phyloP scores from a whole-genome alignment of 2,888 invertebrate species.

The Tetranychus piercei region DNA sequence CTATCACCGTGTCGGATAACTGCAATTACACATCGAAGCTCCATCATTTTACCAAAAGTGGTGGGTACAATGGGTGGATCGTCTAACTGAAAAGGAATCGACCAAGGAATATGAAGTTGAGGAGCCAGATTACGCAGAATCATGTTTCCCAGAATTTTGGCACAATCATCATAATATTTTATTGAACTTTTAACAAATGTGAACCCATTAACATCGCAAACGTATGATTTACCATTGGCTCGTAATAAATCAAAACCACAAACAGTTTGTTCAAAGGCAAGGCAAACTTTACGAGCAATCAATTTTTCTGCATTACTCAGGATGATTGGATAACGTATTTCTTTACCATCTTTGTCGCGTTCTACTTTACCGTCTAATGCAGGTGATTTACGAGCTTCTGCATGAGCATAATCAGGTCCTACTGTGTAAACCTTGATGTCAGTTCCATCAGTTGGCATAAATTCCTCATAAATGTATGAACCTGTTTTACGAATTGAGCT shows the following conservation, averaged over 20 bases:
- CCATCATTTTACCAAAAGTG: slow-evolving; percentile 94
- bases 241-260: slow-evolving; percentile 93
- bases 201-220: slow-evolving; percentile 99
- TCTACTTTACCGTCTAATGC: slow-evolving; percentile 97
- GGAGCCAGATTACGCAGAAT: slow-evolving; percentile 83
- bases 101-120: slow-evolving; percentile 89
- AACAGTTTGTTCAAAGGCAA: slow-evolving; percentile 92
- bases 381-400: slow-evolving; percentile 94
- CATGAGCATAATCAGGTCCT: slow-evolving; percentile 97
- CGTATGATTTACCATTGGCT: slow-evolving; percentile 95
- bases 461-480: slow-evolving; percentile 98
- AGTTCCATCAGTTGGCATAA: slow-evolving; percentile 97
- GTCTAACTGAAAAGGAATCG: slow-evolving; percentile 85
- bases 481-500: slow-evolving; percentile 88
- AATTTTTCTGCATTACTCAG: slow-evolving; percentile 89
- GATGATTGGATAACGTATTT: slow-evolving; percentile 95
- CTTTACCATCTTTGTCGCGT: slow-evolving; percentile 82
- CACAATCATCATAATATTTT: slow-evolving; percentile 99
- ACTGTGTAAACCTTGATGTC: slow-evolving; percentile 72
- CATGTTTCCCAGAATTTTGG: slow-evolving; percentile 94
- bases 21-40: slow-evolving; percentile 79
- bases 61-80: slow-evolving; percentile 98
- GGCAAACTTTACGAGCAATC: slow-evolving; percentile 88
- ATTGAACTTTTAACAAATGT: slow-evolving; percentile 99
- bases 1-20: slow-evolving; percentile 94